Base-by-base conservation (phyloP, 2,888 invertebrate species). In the Fissipunctia ypsillon region DNA sequence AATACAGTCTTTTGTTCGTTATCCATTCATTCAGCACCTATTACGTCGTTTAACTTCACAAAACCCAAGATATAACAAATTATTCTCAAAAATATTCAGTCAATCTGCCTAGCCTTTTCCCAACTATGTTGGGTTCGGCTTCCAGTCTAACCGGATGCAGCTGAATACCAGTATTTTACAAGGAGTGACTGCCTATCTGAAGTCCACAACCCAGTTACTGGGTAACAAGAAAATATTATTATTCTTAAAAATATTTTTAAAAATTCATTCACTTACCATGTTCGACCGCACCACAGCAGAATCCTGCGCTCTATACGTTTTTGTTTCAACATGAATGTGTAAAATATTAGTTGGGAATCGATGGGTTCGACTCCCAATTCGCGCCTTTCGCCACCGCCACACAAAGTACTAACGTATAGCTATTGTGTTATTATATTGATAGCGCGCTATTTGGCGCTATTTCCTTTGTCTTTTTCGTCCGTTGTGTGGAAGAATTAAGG, bases 321-420 rank as follows among this genome's bases (percentile, higher is more conserved):
- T 92, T 91, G 90, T 91, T 91, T 89, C 87, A 83, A 87, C 89
- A 89, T 87, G 90, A 92, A 92, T 90, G 91, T 91, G 92, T 91
- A 90, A 93, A 93, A 92, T 93, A 93, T 93, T 91, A 91, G 92
- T 92, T 89, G 82, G 86, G 81, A 91, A 93, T 93, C 91, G 90
- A 92, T 90, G 85, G 87, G 87, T 85, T 88, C 80, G 89, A 78
- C 76, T 82, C 82, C 84, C 88, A 82, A 82, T 86, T 76, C 76
- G 81, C 78, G 84, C 80, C 86, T 83, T 78, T 80, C 70, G 70
- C 80, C 61, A 79, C 65, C 70, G 19, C 61, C 54, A 64, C 78
- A 87, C 82, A 84, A 86, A 72, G 77, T 63, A 75, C 70, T 35
- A 71, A 61, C 76, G 48, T 70, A 82, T 78, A 83, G 71, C 82